phyloP scores from a whole-genome alignment of 2,888 invertebrate genomes.

The Eudemis profundana region DNA sequence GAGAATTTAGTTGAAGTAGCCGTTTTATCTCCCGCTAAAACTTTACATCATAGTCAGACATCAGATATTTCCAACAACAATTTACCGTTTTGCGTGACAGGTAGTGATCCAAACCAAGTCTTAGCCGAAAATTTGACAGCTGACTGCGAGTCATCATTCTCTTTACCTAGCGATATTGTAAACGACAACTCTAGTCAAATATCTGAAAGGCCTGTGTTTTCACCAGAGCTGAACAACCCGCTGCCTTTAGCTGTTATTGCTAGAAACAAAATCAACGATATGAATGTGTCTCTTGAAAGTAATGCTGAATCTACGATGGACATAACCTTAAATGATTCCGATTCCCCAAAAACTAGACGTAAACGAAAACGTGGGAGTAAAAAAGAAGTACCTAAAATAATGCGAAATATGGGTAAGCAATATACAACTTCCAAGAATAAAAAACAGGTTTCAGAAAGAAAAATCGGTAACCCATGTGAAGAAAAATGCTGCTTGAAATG shows the following conservation, averaged over 20 bases:
- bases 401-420: not conserved
- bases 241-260: not conserved
- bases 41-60: no score
- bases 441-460: not conserved
- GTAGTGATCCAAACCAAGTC: not conserved
- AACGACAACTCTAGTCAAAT: not conserved
- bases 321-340: not conserved
- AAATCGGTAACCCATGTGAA: not conserved
- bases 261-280: not conserved
- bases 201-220: not conserved
- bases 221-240: not conserved
- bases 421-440: conserved; percentile 6
- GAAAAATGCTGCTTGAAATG: not conserved
- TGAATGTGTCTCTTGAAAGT: no score
- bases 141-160: not conserved
- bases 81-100: not conserved
- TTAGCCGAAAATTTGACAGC: not conserved
- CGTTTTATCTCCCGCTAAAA: not conserved
- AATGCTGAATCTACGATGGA: not conserved
- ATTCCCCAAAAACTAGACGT: not conserved
- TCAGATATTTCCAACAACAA: not conserved
- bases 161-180: not conserved
- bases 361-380: conserved; percentile 4
- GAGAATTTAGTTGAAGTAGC: not conserved
- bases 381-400: not conserved